phyloP scores from a whole-genome alignment of 2,113 vertebrate species.

The Ceyx cyanopectus region DNA sequence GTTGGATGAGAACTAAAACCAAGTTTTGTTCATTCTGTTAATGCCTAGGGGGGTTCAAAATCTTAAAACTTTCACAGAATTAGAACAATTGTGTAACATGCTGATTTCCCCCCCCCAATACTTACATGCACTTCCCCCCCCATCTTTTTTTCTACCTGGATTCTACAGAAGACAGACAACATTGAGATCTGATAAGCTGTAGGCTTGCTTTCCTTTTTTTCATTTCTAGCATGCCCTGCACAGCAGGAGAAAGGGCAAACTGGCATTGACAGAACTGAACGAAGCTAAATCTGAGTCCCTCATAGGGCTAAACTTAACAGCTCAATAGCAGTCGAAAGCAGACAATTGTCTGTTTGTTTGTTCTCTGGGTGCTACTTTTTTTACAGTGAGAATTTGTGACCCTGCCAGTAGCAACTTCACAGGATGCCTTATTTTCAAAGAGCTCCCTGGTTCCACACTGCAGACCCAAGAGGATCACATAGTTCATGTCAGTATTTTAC shows the following conservation, averaged over 20 bases:
- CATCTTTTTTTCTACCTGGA: background rate
- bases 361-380: conserved; percentile 2
- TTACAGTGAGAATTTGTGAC: conserved; percentile 23
- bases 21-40: background rate
- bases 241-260: conserved; percentile 22
- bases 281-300: background rate
- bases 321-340: conserved; percentile 7
- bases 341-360: conserved; percentile 17
- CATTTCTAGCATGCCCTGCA: background rate
- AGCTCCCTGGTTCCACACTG: background rate
- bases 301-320: conserved; percentile 6
- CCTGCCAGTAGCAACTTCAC: conserved; percentile 43
- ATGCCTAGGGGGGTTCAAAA: background rate
- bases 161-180: background rate
- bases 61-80: background rate
- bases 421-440: conserved; percentile 25
- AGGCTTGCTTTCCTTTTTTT: background rate
- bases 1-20: background rate
- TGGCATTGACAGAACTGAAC: background rate
- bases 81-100: background rate
- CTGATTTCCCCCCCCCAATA: background rate
- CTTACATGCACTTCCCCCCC: background rate
- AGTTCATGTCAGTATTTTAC: background rate
- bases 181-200: background rate
- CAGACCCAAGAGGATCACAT: conserved; percentile 23